Percentiles rank a stretch among this genome's conserved stretches.
Conservation (phyloP, 1,140 invertebrate species). For the Ceratina australensis region DNA sequence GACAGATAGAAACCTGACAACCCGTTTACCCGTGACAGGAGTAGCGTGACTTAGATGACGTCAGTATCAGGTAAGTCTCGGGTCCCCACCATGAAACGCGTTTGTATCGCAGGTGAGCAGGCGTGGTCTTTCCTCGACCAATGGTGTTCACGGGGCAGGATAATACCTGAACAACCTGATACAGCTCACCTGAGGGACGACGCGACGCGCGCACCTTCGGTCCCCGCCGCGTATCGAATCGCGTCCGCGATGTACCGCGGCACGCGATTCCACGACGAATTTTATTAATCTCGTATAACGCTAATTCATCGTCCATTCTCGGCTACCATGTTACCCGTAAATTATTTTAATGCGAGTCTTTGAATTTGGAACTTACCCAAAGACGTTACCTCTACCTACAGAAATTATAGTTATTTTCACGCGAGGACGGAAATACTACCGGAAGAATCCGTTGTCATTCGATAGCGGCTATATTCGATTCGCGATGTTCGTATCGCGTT, state of each 20-base stretch:
- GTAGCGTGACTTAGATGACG: conserved; percentile 72
- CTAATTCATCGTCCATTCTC: not conserved
- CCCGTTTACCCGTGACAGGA: conserved; percentile 35
- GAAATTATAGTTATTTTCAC: no score
- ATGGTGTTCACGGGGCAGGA: conserved; percentile 73
- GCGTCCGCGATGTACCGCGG: conserved; percentile 34
- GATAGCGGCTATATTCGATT: not conserved
- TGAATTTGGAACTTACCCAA: no score
- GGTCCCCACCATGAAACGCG: conserved; percentile 54
- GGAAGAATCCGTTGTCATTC: not conserved
- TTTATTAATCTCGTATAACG: conserved; percentile 13
- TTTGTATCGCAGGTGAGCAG: conserved; percentile 67
- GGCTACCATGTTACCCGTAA: not conserved
- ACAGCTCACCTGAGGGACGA: conserved; percentile 62
- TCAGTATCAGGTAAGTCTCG: conserved; percentile 68
- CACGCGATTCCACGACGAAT: conserved; percentile 37
- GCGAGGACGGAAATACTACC: no score
- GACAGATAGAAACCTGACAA: conserved; percentile 21
- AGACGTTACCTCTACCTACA: no score
- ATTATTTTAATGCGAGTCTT: not conserved
- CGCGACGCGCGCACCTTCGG: conserved; percentile 37
- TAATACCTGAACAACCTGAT: conserved; percentile 67
- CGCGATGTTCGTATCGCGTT: not conserved
- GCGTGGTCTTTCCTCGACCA: conserved; percentile 71
- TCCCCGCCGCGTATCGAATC: conserved; percentile 29